Evolutionary conservation across 2,113 vertebrate genomes (phyloP).

Genomic region (Trematomus loennbergii): DNA sequence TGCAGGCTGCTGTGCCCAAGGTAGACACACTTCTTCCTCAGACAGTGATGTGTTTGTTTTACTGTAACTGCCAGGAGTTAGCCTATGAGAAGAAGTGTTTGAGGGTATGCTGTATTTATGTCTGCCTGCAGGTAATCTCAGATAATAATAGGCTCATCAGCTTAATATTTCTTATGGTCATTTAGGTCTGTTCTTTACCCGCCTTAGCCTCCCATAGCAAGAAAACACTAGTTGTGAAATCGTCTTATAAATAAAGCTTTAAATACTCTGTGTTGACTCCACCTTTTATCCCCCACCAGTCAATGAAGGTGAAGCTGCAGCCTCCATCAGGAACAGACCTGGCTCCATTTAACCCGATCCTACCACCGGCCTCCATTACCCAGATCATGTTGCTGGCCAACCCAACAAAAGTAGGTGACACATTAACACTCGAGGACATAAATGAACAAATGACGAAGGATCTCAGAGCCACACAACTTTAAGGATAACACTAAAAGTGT

Average conservation of each 20-base stretch:
- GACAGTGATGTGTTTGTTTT: background rate
- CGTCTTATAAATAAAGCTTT: background rate
- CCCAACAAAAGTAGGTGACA: conserved; percentile 87
- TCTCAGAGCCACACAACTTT: background rate
- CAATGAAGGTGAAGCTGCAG: conserved; percentile 94
- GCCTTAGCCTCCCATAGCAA: too few relatives aligned
- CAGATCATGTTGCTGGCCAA: conserved; percentile 98
- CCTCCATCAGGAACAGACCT: conserved; percentile 93
- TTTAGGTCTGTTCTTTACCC: too few relatives aligned
- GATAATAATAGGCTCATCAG: too few relatives aligned
- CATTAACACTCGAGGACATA: background rate
- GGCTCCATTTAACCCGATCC: conserved; percentile 91
- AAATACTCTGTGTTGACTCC: background rate
- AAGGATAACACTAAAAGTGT: background rate
- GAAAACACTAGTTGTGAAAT: background rate
- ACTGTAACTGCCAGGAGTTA: too few relatives aligned
- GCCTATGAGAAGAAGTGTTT: too few relatives aligned
- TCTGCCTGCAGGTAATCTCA: too few relatives aligned
- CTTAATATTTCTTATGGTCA: too few relatives aligned
- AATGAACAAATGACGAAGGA: background rate
- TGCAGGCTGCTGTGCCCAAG: conserved; percentile 97
- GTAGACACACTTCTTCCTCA: conserved; percentile 68
- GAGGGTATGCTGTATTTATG: too few relatives aligned
- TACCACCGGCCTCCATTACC: conserved; percentile 93
- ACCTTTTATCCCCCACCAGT: conserved; percentile 43